Percentiles rank a stretch among this genome's conserved stretches.
Evolutionary conservation across 2,113 vertebrate genomes (phyloP).

Genomic region (Bungarus multicinctus): DNA sequence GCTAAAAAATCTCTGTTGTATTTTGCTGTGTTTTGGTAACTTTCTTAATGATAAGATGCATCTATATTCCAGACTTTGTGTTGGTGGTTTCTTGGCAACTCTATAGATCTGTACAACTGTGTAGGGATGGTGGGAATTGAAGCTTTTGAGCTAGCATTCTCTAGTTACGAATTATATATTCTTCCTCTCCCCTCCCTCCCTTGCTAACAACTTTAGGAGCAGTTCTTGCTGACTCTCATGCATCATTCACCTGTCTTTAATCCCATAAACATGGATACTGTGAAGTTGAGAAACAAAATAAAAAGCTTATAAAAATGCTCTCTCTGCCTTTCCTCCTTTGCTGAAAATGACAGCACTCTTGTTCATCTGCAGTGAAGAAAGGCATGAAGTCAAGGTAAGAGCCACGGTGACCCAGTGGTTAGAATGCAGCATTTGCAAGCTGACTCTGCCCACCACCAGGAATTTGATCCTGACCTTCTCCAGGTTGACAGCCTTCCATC

Average conservation of each 20-base stretch:
- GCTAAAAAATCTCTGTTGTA: conserved; percentile 52
- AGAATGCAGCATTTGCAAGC: not conserved
- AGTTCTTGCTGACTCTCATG: conserved; percentile 34
- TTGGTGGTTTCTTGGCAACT: conserved; percentile 62
- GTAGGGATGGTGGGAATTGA: conserved; percentile 60
- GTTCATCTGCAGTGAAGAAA: conserved; percentile 33
- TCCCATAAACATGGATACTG: conserved; percentile 49
- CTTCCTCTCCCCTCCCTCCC: conserved; percentile 5
- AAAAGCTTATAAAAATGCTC: conserved; percentile 35
- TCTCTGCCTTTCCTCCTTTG: conserved; percentile 29
- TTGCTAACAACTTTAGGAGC: conserved; percentile 48
- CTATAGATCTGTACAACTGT: conserved; percentile 56
- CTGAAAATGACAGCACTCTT: conserved; percentile 21
- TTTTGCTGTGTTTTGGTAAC: conserved; percentile 68
- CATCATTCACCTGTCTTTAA: conserved; percentile 60
- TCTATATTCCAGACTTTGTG: conserved; percentile 53
- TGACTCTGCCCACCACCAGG: not conserved
- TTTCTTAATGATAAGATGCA: conserved; percentile 66
- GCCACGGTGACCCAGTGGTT: not conserved
- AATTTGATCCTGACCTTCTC: not conserved
- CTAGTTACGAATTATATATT: conserved; percentile 68
- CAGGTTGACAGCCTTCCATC: not conserved
- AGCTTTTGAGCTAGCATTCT: conserved; percentile 64
- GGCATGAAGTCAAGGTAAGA: conserved; percentile 5
- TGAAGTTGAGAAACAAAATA: conserved; percentile 29